Base-by-base conservation (phyloP, 2,888 invertebrate genomes). In the Diaperis boleti region DNA sequence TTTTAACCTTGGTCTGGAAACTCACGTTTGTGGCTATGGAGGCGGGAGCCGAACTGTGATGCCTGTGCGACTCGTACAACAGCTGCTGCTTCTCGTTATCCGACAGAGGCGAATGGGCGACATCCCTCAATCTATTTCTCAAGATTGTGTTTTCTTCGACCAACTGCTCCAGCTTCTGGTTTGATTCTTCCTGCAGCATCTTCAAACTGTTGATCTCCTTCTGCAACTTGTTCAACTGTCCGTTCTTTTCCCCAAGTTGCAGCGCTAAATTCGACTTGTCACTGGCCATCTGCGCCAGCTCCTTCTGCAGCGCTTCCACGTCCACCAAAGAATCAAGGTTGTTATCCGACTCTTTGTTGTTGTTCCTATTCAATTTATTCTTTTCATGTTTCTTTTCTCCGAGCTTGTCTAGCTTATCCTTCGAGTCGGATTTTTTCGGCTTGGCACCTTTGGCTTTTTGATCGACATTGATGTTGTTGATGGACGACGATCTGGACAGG, bases 71-170 rank as follows among this genome's bases (percentile, higher is more conserved):
- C 78, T 91, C 91, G 74, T 91, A 86, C 77, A 92, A 83, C 75
- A 92, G 84, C 81, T 92, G 91, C 75, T 92, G 89, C 82, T 92
- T 92, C 83, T 92, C 92, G 73, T 89, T 89, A 83, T 92, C 92
- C 47, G 92, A 92, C 69, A 92, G 83, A 67, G 92, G 92, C 64
- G 92, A 92, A 82, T 92, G 92, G 37, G 89, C 88, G 57, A 92
- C 91, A 81, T 92, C 91, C 69, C 90, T 87, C 72, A 92, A 85
- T 70, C 91, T 86, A 79, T 88, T 89, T 68, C 92, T 86, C 77
- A 92, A 81, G 68, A 87, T 85, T 52, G 89, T 90, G 82, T 92
- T 92, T 84, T 92, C 92, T 79, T 92, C 91, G 63, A 88, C 86
- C 59, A 92, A 83, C 72, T 89, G 88, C 73, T 88, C 88, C 73